Evolutionary conservation across 2,113 vertebrate genomes (phyloP).

Genomic region (Apodemus sylvaticus): DNA sequence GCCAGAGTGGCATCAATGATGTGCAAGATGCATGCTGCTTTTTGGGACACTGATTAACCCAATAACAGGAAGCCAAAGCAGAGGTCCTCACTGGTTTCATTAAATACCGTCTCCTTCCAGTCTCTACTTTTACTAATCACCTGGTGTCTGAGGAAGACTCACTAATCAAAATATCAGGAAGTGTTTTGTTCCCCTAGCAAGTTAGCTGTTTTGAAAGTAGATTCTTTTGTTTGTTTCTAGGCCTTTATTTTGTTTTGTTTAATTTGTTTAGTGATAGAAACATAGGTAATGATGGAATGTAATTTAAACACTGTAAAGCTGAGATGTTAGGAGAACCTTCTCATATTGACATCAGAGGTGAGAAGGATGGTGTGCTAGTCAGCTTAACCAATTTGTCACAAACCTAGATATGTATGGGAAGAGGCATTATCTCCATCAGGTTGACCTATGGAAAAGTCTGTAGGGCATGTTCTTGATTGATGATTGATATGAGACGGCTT

Average conservation of each 20-base stretch:
- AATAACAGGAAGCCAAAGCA: constrained; percentile 52
- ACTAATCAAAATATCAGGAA: constrained; percentile 61
- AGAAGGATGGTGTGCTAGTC: neutral
- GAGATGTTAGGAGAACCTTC: neutral
- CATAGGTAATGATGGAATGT: neutral
- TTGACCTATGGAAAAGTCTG: neutral
- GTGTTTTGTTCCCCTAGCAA: neutral
- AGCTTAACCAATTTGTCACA: neutral
- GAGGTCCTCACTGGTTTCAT: neutral
- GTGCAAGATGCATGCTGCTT: neutral
- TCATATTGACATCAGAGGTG: neutral
- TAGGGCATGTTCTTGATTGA: neutral
- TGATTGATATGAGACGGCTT: neutral
- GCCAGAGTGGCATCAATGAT: neutral
- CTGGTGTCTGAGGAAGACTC: constrained; percentile 28
- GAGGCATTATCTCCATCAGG: no score
- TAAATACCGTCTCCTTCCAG: constrained; percentile 63
- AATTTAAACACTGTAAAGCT: neutral
- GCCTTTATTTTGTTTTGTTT: constrained; percentile 36
- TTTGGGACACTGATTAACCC: constrained; percentile 51
- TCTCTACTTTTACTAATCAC: constrained; percentile 58
- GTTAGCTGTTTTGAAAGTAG: neutral
- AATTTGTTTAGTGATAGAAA: constrained; percentile 32
- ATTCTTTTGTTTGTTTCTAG: neutral
- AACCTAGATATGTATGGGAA: neutral